Conservation (phyloP, 2,113 vertebrate genomes). For the Astatoreochromis straeleni region DNA sequence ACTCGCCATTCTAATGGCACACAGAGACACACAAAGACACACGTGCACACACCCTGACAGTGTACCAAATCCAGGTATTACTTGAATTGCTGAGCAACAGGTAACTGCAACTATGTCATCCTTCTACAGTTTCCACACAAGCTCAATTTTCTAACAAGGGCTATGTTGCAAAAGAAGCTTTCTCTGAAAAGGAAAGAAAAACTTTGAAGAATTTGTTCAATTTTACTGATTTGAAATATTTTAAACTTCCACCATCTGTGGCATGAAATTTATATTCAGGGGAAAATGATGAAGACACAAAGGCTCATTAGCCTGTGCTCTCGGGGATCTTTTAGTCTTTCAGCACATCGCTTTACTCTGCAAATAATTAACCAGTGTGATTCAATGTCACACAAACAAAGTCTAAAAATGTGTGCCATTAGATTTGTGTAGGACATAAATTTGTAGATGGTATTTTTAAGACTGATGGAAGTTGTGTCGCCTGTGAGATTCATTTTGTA, state of each 20-base stretch:
- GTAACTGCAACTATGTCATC: neutral
- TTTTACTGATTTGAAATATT: neutral
- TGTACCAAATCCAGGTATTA: neutral
- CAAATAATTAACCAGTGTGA: neutral
- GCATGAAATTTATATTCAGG: neutral
- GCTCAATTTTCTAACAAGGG: neutral
- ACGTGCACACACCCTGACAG: neutral
- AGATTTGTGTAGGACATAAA: neutral
- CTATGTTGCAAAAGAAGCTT: neutral
- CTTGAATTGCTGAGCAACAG: neutral
- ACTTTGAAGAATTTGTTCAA: neutral
- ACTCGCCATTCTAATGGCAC: no score
- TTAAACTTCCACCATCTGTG: neutral
- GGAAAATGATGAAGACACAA: no score
- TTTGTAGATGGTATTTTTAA: neutral
- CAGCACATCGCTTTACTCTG: neutral
- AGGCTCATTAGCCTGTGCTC: neutral
- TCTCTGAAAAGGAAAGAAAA: neutral
- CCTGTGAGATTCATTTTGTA: neutral
- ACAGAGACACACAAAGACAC: neutral
- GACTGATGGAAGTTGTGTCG: neutral
- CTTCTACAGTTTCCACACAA: neutral
- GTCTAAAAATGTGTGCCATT: neutral
- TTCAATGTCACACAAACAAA: neutral
- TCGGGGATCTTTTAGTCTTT: neutral